These are phyloP conservation scores for Xerus inauris DNA, from an alignment of 2,113 vertebrate genomes.

Conservation along the genomic window DNA sequence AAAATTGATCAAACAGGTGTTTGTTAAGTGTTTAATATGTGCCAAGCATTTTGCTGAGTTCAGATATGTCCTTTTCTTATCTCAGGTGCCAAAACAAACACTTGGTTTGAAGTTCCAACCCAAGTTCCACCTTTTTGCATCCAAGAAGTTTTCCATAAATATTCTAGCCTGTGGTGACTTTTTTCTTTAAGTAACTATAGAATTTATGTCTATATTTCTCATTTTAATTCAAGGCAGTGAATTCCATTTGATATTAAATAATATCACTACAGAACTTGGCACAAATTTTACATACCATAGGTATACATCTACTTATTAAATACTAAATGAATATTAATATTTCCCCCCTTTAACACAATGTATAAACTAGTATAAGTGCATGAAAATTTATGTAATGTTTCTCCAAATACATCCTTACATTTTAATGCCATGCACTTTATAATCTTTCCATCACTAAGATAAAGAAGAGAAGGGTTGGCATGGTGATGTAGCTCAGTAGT, in stretches of 20 bases:
- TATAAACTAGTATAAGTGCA: not conserved
- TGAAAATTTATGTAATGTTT: not conserved
- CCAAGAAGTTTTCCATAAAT: not conserved
- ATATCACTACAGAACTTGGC: constrained; percentile 19
- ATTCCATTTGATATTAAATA: constrained; percentile 39
- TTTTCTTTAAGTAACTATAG: constrained; percentile 15
- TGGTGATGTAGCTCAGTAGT: too few species aligned
- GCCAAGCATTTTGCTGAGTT: not conserved
- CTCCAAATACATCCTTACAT: not conserved
- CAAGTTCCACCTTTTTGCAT: not conserved
- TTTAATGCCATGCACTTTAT: not conserved
- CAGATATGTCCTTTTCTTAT: not conserved
- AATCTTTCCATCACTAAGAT: not conserved
- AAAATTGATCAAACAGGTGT: constrained; percentile 27
- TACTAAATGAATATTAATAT: constrained; percentile 11
- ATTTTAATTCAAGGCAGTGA: constrained; percentile 53
- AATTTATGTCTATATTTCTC: constrained; percentile 36
- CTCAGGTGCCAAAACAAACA: constrained; percentile 21
- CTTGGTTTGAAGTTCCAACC: not conserved
- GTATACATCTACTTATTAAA: not conserved
- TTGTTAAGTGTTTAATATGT: not conserved
- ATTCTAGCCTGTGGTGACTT: not conserved
- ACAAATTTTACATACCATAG: not conserved
- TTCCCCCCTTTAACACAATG: constrained; percentile 3
- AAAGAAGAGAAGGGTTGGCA: not conserved